These are phyloP conservation scores for Mobula hypostoma DNA, from an alignment of 2,113 vertebrate genomes.

Conservation along the genomic window DNA sequence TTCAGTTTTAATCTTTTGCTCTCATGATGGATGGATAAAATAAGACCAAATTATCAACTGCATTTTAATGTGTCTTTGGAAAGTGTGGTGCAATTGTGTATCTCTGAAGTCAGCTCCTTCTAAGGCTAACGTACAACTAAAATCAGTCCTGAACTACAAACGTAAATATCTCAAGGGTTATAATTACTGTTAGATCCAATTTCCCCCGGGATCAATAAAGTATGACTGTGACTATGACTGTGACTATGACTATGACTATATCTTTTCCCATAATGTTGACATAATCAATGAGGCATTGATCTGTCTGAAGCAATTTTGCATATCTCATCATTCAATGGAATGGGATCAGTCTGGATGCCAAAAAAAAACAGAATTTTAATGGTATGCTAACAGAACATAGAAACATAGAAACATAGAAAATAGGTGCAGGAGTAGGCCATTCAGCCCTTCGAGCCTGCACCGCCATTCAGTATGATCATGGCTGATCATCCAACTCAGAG, in stretches of 20 bases:
- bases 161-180: neutral
- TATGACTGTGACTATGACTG: too few relatives aligned
- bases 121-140: neutral
- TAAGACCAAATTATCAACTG: neutral
- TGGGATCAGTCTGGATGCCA: neutral
- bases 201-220: too few relatives aligned
- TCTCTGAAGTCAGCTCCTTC: neutral
- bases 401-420: too few relatives aligned
- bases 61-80: neutral
- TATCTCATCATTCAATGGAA: neutral
- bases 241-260: too few relatives aligned
- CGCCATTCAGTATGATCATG: too few relatives aligned
- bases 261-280: neutral
- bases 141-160: neutral
- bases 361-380: neutral
- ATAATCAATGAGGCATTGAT: neutral
- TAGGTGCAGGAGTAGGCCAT: too few relatives aligned
- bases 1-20: neutral
- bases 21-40: neutral
- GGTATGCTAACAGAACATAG: neutral
- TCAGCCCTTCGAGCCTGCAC: too few relatives aligned
- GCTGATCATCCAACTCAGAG: too few relatives aligned
- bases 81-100: neutral
- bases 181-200: neutral
- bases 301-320: neutral